Base-by-base conservation (phyloP, 2,113 vertebrate genomes). In the Lepus americanus region DNA sequence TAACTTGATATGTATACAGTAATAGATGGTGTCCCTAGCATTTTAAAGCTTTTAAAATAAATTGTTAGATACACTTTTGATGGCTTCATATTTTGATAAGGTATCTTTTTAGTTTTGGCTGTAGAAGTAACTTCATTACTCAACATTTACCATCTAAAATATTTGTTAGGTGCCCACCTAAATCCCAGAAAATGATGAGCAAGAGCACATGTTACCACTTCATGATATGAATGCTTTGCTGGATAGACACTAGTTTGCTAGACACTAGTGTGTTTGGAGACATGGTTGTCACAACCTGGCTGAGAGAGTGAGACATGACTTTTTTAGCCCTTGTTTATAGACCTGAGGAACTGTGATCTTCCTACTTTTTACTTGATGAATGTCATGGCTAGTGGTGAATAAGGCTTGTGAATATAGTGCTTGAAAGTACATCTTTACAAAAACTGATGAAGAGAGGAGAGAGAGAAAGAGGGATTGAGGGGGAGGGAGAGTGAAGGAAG, bases 31-130 rank as follows among this genome's bases (percentile, higher is more conserved):
- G 90, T 79, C 16, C 0, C 67, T 92, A 92, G 12, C 14, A 73
- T 66, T 49, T 89, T 4, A 66, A 92, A 77, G 8, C n/a, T 89
- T 95, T 95, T 74, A 64, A 95, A 95, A 51, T 87, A 89, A 73
- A 85, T 80, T 61, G 7, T 44, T 89, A 83, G 23, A 29, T 84
- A 8, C 3, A 23, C n/a, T 83, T 86, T 90, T 83, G 22, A 85
- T 72, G 66, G 5, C 16, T 88, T 88, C 20, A 2, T 67, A 39
- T 74, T 82, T 90, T 59, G 31, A 33, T 72, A 92, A 90, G 70
- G 19, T 77, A 29, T 19, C 7, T 94, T 94, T 95, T 83, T 27
- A 78, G 7, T 74, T 89, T 82, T 19, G 79, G 7, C 27, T 63
- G 39, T 90, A 81, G n/a, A 95, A 80, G 64, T 94, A 81, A 92